phyloP scores from a whole-genome alignment of 2,113 vertebrate genomes.

The Ptilorrhoa leucosticta region DNA sequence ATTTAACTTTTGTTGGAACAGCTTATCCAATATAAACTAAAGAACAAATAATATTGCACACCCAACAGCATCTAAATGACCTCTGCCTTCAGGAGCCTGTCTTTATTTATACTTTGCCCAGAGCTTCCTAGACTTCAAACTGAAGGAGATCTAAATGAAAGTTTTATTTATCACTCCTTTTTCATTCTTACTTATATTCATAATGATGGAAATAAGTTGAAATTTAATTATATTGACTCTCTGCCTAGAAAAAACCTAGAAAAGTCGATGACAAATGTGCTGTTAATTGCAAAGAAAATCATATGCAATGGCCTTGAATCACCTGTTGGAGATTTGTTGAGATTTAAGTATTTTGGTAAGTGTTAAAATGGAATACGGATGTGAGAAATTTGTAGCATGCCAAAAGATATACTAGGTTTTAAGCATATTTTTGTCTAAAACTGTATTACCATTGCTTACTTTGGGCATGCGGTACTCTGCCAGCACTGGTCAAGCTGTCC shows the following conservation, averaged over 20 bases:
- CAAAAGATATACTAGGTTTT: too few relatives aligned
- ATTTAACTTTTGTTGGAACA: not conserved
- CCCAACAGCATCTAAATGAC: not conserved
- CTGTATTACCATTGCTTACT: not conserved
- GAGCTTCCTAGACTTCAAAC: not conserved
- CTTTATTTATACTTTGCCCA: not conserved
- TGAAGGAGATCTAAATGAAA: not conserved
- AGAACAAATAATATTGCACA: not conserved
- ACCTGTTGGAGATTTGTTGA: not conserved
- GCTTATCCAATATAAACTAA: not conserved
- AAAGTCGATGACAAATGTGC: not conserved
- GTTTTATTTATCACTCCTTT: not conserved
- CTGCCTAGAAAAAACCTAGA: not conserved
- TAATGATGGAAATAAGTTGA: not conserved
- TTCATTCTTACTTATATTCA: not conserved
- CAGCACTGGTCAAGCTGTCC: not conserved
- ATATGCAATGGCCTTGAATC: fast-evolving
- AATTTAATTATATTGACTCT: not conserved
- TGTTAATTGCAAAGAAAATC: not conserved
- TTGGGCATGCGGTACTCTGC: not conserved
- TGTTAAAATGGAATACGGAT: not conserved
- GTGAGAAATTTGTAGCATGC: not conserved
- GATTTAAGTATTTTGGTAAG: not conserved
- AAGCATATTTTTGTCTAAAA: not conserved
- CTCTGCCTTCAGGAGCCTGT: not conserved